Percentiles rank a stretch among this genome's conserved stretches.
phyloP scores from a whole-genome alignment of 2,113 vertebrate genomes.

The Podilymbus podiceps region DNA sequence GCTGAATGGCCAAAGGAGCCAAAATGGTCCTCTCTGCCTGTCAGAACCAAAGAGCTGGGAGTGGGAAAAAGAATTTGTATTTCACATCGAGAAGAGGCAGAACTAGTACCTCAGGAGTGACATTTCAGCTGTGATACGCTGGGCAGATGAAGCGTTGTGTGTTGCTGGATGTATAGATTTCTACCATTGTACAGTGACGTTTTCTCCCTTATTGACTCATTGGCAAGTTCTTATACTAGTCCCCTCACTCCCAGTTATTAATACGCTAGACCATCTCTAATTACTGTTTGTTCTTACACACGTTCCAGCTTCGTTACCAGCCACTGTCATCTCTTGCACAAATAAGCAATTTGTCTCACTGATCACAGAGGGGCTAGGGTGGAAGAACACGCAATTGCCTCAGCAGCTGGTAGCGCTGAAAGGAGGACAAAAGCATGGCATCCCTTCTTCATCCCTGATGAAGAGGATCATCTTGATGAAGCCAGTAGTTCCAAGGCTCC shows the following conservation, averaged over 20 bases:
- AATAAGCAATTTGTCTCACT: background rate
- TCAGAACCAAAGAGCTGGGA: background rate
- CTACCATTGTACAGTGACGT: background rate
- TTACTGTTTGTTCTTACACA: background rate
- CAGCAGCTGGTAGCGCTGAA: background rate
- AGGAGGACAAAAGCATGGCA: background rate
- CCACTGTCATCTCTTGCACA: background rate
- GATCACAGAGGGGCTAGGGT: background rate
- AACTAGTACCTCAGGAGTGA: background rate
- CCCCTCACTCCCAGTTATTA: background rate
- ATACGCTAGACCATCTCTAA: background rate
- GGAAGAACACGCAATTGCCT: background rate
- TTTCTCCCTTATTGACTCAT: background rate
- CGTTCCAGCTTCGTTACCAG: background rate
- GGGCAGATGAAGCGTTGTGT: background rate
- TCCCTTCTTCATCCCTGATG: background rate
- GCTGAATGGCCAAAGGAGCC: background rate
- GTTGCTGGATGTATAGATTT: background rate
- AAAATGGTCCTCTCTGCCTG: background rate
- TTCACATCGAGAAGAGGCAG: background rate
- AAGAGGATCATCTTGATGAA: background rate
- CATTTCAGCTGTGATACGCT: background rate
- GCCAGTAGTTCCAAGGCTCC: background rate
- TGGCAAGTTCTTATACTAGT: background rate
- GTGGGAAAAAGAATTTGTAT: background rate